These are phyloP conservation scores for Glyptemys insculpta DNA, from an alignment of 2,797 vertebrate genomes.

Conservation along the genomic window DNA sequence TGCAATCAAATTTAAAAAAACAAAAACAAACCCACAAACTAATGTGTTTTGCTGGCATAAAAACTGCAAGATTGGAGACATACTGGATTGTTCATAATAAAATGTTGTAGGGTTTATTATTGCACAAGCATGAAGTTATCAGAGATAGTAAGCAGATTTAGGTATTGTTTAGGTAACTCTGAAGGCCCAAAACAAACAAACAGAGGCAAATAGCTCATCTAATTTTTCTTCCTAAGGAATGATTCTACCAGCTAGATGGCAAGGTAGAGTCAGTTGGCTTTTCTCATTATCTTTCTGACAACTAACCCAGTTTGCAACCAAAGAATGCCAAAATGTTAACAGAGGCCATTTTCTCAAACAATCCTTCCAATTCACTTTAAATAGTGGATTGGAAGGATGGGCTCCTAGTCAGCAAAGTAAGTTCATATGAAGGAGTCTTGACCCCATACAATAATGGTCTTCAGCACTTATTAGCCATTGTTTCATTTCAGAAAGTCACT, in stretches of 20 bases:
- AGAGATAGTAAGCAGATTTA: too few relatives aligned
- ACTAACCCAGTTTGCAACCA: background rate
- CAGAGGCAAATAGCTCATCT: too few relatives aligned
- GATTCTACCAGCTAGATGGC: background rate
- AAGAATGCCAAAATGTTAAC: background rate
- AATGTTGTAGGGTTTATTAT: too few relatives aligned
- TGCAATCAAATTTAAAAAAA: too few relatives aligned
- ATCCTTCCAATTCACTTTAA: background rate
- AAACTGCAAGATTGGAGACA: too few relatives aligned
- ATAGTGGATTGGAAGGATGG: background rate
- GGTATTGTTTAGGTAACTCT: too few relatives aligned
- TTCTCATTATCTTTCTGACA: background rate
- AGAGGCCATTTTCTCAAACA: background rate
- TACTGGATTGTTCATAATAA: too few relatives aligned
- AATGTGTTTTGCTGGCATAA: too few relatives aligned
- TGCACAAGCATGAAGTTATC: too few relatives aligned
- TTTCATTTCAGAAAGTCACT: background rate
- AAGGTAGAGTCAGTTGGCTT: too few relatives aligned
- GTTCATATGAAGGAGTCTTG: background rate
- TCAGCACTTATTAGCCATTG: background rate
- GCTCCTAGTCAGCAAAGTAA: fast-evolving
- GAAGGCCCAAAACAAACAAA: background rate
- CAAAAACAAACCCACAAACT: too few relatives aligned
- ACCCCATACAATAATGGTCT: background rate
- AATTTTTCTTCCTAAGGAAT: background rate